phyloP scores from a whole-genome alignment of 2,888 invertebrate species.

The Notodonta ziczac region DNA sequence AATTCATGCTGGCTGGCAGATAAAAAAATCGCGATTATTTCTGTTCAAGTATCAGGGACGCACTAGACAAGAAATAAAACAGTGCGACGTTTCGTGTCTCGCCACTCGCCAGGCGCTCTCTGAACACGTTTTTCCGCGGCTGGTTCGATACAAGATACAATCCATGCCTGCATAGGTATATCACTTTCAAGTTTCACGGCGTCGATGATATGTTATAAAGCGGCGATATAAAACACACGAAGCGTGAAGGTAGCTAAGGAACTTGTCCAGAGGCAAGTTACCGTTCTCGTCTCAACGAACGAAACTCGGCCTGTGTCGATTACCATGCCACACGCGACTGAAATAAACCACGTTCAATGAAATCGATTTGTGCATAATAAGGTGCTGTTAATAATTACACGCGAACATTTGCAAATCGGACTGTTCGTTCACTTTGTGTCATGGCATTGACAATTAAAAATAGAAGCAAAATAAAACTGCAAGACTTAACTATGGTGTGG shows the following conservation, averaged over 20 bases:
- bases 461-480: background rate
- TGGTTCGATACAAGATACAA: conserved; percentile 16
- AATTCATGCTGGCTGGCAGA: background rate
- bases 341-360: conserved; percentile 59
- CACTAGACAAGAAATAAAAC: conserved; percentile 53
- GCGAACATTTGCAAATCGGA: conserved; percentile 21
- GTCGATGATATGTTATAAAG: conserved; percentile 24
- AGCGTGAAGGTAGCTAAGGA: conserved; percentile 23
- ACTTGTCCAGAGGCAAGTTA: conserved; percentile 27
- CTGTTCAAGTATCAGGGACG: conserved; percentile 47
- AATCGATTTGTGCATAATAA: conserved; percentile 56
- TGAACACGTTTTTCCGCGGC: conserved; percentile 45
- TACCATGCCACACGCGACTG: conserved; percentile 49
- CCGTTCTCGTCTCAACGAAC: conserved; percentile 22
- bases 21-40: conserved; percentile 49
- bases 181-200: conserved; percentile 20
- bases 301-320: conserved; percentile 32
- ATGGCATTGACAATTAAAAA: conserved; percentile 11
- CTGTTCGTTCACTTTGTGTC: conserved; percentile 16
- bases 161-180: conserved; percentile 25
- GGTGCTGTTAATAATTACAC: conserved; percentile 30
- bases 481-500: background rate
- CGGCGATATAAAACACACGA: conserved; percentile 34
- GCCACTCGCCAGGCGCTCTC: conserved; percentile 36
- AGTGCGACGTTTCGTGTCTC: conserved; percentile 28